phyloP scores from a whole-genome alignment of 2,113 vertebrate species.

The Lagenorhynchus albirostris region DNA sequence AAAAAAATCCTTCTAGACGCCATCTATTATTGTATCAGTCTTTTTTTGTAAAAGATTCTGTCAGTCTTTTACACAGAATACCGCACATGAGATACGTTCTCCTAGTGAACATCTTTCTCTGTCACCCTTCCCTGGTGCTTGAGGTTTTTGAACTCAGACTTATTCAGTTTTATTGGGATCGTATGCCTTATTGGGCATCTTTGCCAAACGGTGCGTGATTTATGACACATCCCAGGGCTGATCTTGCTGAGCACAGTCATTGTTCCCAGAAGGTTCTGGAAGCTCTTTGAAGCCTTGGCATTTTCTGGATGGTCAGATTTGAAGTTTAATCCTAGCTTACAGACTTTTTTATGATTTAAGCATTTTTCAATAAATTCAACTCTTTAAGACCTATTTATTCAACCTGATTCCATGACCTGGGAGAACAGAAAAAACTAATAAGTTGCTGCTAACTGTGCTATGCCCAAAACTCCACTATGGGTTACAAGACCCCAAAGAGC shows the following conservation, averaged over 20 bases:
- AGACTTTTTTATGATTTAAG: neutral
- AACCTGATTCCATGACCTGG: neutral
- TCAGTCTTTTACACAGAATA: neutral
- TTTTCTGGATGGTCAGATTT: conserved; percentile 9
- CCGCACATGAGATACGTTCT: neutral
- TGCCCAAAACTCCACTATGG: neutral
- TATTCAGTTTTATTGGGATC: neutral
- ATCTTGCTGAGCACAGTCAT: neutral
- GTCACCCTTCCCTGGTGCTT: conserved; percentile 31
- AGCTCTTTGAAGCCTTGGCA: neutral
- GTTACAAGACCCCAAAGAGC: neutral
- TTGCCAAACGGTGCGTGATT: conserved; percentile 5
- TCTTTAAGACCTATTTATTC: neutral
- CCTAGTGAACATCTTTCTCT: neutral
- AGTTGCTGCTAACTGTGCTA: neutral
- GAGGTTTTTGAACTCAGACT: neutral
- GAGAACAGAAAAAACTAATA: neutral
- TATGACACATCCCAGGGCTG: neutral
- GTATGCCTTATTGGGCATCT: neutral
- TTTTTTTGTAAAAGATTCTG: neutral
- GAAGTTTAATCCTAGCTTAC: neutral
- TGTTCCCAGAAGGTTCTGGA: neutral
- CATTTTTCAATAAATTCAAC: conserved; percentile 22
- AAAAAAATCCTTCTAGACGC: neutral
- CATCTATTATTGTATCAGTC: neutral